phyloP scores from a whole-genome alignment of 2,888 invertebrate species.

The Phyllotreta cruciferae region DNA sequence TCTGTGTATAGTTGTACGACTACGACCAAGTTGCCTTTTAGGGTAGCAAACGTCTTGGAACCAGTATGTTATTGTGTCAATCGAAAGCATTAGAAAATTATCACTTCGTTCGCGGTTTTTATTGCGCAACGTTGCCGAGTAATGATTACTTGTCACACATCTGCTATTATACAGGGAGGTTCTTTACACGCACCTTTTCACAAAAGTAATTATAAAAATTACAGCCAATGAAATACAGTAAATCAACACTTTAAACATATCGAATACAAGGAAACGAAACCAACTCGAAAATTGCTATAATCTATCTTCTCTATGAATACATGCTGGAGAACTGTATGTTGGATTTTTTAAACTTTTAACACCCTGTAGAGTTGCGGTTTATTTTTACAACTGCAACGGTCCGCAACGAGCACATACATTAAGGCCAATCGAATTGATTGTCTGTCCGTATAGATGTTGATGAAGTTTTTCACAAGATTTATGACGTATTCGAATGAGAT shows the following conservation, averaged over 20 bases:
- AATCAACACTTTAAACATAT: too few relatives aligned
- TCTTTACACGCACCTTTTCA: neutral
- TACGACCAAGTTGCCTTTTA: constrained; percentile 34
- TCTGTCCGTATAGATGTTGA: constrained; percentile 30
- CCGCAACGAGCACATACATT: constrained; percentile 35
- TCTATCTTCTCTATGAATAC: too few relatives aligned
- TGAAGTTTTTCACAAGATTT: constrained; percentile 37
- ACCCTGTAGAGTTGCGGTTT: constrained; percentile 12
- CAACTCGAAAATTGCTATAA: too few relatives aligned
- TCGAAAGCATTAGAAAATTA: constrained; percentile 45
- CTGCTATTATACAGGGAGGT: constrained; percentile 16
- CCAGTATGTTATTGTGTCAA: constrained; percentile 43
- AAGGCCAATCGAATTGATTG: constrained; percentile 36
- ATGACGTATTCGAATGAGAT: constrained; percentile 34
- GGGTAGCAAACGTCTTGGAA: constrained; percentile 28
- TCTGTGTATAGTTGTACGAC: constrained; percentile 23
- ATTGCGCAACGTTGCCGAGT: constrained; percentile 39
- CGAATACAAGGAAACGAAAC: too few relatives aligned
- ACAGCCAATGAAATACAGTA: too few relatives aligned
- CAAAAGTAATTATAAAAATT: too few relatives aligned
- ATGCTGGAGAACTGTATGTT: neutral
- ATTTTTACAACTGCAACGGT: constrained; percentile 35
- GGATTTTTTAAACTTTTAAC: neutral
- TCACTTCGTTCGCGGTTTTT: constrained; percentile 43
- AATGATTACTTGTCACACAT: constrained; percentile 40